Conservation (phyloP, 2,797 vertebrate genomes). For the Prionace glauca region DNA sequence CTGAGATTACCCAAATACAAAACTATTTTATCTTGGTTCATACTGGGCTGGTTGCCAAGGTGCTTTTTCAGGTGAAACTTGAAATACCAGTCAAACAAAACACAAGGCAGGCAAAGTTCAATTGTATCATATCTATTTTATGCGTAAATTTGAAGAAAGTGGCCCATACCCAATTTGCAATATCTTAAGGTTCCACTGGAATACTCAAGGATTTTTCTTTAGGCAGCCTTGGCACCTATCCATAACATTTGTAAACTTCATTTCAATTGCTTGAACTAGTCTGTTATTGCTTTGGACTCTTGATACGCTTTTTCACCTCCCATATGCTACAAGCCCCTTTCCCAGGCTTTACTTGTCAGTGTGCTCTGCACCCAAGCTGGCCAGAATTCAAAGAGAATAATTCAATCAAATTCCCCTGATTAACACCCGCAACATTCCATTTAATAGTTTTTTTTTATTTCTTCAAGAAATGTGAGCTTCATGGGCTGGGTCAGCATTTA, state of each 20-base stretch:
- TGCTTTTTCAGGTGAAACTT: neutral
- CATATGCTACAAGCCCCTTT: neutral
- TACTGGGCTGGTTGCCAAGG: neutral
- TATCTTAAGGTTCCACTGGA: too few species aligned
- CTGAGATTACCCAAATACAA: neutral
- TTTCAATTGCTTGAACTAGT: neutral
- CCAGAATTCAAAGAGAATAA: neutral
- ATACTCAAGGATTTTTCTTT: too few species aligned
- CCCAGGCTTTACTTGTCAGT: neutral
- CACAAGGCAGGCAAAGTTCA: neutral
- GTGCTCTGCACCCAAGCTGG: neutral
- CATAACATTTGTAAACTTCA: neutral
- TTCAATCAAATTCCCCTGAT: neutral
- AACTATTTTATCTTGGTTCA: neutral
- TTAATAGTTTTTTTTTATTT: neutral
- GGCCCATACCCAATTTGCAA: too few species aligned
- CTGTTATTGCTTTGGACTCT: too few species aligned
- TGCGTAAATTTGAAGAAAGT: neutral
- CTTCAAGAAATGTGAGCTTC: too few species aligned
- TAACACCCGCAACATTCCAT: neutral
- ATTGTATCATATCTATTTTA: neutral
- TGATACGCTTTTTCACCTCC: neutral
- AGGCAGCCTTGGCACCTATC: neutral
- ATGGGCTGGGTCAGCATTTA: too few species aligned
- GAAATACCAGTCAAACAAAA: neutral